Base-by-base conservation (phyloP, 2,113 vertebrate species). In the Trochalopteron elliotii region DNA sequence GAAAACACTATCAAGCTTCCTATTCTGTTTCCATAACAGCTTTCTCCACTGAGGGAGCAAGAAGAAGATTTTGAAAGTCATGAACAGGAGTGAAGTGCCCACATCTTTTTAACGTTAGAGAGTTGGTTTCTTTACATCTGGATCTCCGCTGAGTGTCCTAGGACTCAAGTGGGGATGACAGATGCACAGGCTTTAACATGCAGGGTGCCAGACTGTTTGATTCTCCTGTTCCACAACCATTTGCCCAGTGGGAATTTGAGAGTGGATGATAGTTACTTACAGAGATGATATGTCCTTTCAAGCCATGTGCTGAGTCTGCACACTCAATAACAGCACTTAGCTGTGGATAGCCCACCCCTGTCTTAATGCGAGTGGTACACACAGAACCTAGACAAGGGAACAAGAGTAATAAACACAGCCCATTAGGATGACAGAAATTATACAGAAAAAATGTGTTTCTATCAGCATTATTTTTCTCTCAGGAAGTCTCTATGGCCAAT, bases 301-400 rank as follows among this genome's bases (percentile, higher is more conserved):
- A 98, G 81, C 99, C 99, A 3, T 99, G 99, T 55, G 99, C 99
- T 12, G 99, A 99, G 97, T 99, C 99, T 2, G 99, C 99, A 71
- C 99, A 99, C 96, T 99, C 99, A 25, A 99, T 99, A n/a, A 99
- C 99, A 4, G 99, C 99, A 27, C 99, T 99, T 79, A 99, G 98
- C 94, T 99, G 99, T 7, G 99, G 99, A 97, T 99, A 99, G 61
- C 99, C 99, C 95, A 99, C 99, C 8, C 99, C 99, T 0, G 99
- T 99, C 98, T 99, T 99, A 97, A 99, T 99, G 83, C 99, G 99
- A 27, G 99, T 99, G 15, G 99, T 99, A 57, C 99, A 99, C 91
- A 99, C 99, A 3, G 99, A 99, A 88, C 99, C 99, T 99, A 95
- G 61, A 94, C 40, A 56, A 40, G 60, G 87, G 45, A 83, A 89